phyloP scores from a whole-genome alignment of 2,888 invertebrate genomes.

The Spodoptera littoralis region DNA sequence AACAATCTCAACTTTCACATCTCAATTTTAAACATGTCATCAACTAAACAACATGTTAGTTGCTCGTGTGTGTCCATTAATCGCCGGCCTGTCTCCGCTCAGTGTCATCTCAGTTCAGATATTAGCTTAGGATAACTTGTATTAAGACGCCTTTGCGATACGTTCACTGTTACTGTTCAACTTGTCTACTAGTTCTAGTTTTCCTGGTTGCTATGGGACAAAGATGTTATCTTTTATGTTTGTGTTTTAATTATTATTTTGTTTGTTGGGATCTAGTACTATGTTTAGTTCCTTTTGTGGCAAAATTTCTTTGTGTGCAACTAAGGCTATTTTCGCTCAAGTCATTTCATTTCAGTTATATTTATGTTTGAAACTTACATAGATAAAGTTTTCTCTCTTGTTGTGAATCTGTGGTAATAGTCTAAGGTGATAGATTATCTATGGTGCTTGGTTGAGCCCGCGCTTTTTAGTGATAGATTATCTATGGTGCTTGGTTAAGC shows the following conservation, averaged over 20 bases:
- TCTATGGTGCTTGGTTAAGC: no score
- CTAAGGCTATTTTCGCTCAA: no score
- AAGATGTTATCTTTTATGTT: slow-evolving; percentile 1
- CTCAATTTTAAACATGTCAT: neutral
- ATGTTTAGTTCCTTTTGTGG: no score
- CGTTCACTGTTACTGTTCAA: slow-evolving; percentile 40
- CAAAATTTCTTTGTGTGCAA: no score
- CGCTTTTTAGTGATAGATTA: no score
- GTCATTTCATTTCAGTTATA: no score
- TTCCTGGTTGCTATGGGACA: slow-evolving; percentile 24
- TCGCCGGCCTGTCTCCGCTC: slow-evolving; percentile 19
- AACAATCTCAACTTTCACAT: no score
- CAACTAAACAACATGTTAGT: neutral
- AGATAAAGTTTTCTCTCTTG: no score
- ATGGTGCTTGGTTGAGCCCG: no score
- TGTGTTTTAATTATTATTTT: neutral
- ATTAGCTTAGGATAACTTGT: slow-evolving; percentile 60
- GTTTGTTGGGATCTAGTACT: neutral
- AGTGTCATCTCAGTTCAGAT: slow-evolving; percentile 55
- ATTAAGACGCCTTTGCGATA: slow-evolving; percentile 59
- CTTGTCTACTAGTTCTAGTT: slow-evolving; percentile 29
- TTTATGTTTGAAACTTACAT: no score
- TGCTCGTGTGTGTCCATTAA: slow-evolving; percentile 10
- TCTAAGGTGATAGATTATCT: no score
- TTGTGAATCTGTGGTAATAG: no score